Percentiles rank a stretch among this genome's conserved stretches.
phyloP scores from a whole-genome alignment of 1,140 invertebrate genomes.

The Apis dorsata region DNA sequence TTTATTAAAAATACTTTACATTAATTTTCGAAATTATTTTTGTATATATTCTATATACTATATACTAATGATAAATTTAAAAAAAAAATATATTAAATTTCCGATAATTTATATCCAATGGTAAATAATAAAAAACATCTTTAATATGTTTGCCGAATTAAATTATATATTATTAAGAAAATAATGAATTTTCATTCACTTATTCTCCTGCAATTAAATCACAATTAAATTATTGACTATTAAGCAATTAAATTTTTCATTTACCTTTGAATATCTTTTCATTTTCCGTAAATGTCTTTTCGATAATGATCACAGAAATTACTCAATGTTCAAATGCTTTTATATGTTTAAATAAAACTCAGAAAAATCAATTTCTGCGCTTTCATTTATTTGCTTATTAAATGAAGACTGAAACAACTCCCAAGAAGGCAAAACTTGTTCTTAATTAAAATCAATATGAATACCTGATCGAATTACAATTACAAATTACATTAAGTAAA shows the following conservation, averaged over 20 bases:
- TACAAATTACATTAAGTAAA: constrained; percentile 29
- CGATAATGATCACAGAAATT: background rate
- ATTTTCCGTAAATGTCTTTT: background rate
- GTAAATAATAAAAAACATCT: no score
- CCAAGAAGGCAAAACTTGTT: background rate
- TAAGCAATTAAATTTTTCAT: background rate
- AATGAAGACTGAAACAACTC: constrained; percentile 22
- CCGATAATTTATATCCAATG: no score
- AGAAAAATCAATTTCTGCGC: background rate
- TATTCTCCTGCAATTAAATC: background rate
- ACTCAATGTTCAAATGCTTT: background rate
- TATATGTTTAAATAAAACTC: background rate
- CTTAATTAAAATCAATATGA: constrained; percentile 52
- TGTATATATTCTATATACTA: no score
- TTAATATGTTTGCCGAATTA: background rate
- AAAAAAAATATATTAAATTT: no score
- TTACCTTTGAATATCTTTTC: background rate
- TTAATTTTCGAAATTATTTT: no score
- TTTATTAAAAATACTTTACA: no score
- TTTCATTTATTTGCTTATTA: constrained; percentile 8
- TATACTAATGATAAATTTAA: no score
- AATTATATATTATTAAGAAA: background rate
- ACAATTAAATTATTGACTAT: background rate
- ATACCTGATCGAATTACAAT: constrained; percentile 47
- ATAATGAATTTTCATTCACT: no score